These are phyloP conservation scores for Hydrolagus affinis DNA, from an alignment of 2,113 vertebrate genomes.

Conservation along the genomic window DNA sequence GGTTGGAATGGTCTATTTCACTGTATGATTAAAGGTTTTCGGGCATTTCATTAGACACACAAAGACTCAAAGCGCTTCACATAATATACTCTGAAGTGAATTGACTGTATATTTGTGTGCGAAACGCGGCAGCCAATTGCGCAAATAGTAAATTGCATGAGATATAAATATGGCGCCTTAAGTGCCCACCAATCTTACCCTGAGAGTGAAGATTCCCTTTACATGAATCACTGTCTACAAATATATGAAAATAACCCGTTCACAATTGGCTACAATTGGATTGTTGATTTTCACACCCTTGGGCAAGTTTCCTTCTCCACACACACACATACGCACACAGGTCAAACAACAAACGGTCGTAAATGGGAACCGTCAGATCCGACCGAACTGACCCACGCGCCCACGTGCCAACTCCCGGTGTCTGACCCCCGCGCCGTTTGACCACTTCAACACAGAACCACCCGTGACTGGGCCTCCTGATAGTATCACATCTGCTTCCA, in stretches of 20 bases:
- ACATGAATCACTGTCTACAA: neutral
- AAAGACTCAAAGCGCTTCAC: no score
- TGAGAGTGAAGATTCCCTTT: neutral
- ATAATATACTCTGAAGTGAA: no score
- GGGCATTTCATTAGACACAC: no score
- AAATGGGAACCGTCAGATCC: neutral
- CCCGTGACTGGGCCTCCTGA: neutral
- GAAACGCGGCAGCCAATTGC: no score
- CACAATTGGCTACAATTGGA: neutral
- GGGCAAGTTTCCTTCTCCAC: no score
- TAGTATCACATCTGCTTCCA: neutral
- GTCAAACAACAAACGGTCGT: no score
- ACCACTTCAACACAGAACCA: neutral
- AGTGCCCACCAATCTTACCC: neutral
- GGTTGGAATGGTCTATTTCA: no score
- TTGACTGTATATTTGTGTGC: no score
- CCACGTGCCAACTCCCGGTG: neutral
- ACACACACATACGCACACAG: no score
- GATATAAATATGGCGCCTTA: neutral
- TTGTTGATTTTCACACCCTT: neutral
- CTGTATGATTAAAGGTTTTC: no score
- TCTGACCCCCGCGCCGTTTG: neutral
- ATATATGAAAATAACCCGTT: neutral
- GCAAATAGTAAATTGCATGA: neutral
- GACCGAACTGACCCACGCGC: neutral